These are phyloP conservation scores for Otocyon megalotis DNA, from an alignment of 2,113 vertebrate species.

Conservation along the genomic window DNA sequence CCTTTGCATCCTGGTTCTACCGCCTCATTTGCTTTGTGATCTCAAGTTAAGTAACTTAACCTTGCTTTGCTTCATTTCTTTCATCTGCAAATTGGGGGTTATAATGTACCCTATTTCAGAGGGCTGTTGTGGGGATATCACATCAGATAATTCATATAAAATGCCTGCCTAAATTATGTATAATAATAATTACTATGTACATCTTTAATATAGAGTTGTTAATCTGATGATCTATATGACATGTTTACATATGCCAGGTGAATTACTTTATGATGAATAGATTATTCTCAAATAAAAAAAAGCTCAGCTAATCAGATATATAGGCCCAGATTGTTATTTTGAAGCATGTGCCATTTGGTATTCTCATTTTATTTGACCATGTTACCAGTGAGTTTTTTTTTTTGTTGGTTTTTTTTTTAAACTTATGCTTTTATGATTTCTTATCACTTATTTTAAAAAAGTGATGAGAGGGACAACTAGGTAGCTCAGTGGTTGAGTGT, in stretches of 20 bases:
- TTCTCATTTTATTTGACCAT: slow-evolving; percentile 5
- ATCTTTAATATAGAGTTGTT: neutral
- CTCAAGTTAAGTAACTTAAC: neutral
- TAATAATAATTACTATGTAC: neutral
- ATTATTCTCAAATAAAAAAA: slow-evolving; percentile 26
- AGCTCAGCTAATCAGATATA: neutral
- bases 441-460: neutral
- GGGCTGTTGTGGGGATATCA: neutral
- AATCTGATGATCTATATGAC: neutral
- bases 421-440: neutral
- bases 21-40: neutral
- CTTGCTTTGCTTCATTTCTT: neutral
- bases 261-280: neutral
- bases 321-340: neutral
- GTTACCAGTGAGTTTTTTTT: neutral
- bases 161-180: neutral
- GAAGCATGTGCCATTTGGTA: neutral
- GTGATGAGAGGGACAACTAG: neutral
- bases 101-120: neutral
- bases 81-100: neutral
- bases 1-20: neutral
- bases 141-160: neutral
- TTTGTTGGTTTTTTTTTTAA: neutral
- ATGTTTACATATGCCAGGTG: neutral
- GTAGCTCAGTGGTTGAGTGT: no score